Percentiles rank a stretch among this genome's conserved stretches.
These are phyloP conservation scores for Menidia menidia DNA, from an alignment of 2,797 vertebrate genomes.

Conservation along the genomic window DNA sequence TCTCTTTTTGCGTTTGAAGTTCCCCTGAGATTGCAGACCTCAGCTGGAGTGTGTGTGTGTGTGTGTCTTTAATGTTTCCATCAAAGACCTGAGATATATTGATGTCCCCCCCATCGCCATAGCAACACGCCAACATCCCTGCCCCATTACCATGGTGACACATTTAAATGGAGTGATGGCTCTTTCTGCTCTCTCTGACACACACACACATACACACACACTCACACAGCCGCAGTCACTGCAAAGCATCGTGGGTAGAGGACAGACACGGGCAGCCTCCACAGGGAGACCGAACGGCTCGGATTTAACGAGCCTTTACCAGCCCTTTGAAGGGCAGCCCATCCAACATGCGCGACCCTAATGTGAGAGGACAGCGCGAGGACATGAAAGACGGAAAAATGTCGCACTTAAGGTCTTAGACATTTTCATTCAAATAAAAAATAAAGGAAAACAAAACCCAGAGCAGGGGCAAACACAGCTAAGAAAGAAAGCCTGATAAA, in stretches of 20 bases:
- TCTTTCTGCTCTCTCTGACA: constrained; percentile 25
- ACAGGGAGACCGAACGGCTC: constrained; percentile 6
- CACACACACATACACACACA: constrained; percentile 7
- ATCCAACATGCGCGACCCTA: constrained; percentile 21
- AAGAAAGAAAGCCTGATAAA: background rate
- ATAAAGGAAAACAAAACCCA: no score
- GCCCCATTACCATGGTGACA: constrained; percentile 31
- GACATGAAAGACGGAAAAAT: constrained; percentile 6
- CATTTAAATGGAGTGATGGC: constrained; percentile 29
- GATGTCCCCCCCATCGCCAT: constrained; percentile 31
- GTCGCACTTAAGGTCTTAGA: background rate
- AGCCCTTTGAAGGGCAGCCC: constrained; percentile 4
- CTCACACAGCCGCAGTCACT: constrained; percentile 33
- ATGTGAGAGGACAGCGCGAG: constrained; percentile 17
- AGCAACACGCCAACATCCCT: constrained; percentile 28
- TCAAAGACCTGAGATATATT: constrained; percentile 38
- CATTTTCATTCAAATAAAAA: no score
- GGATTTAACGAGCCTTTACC: constrained; percentile 19
- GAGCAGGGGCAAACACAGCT: background rate
- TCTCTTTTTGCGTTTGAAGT: constrained; percentile 10
- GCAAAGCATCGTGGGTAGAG: constrained; percentile 47
- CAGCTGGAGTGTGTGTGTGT: constrained; percentile 26
- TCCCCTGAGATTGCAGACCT: constrained; percentile 22
- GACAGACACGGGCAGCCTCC: constrained; percentile 19
- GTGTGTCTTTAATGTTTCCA: constrained; percentile 16